Evolutionary conservation across 2,113 vertebrate species (phyloP).

Genomic region (Indicator indicator): DNA sequence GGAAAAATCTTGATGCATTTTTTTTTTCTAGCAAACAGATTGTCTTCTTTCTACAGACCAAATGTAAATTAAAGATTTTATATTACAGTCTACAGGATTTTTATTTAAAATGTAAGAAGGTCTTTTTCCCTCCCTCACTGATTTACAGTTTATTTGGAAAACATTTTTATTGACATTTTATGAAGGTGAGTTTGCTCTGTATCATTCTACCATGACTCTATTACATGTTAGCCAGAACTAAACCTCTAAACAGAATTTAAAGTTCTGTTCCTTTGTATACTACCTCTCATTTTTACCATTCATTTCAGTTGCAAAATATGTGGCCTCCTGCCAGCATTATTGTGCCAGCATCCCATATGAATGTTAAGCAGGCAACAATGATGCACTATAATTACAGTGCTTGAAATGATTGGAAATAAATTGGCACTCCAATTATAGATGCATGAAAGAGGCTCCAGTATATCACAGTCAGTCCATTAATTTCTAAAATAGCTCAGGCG

Average conservation of each 20-base stretch:
- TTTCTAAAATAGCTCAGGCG: slow-evolving; percentile 78
- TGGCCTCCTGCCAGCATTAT: slow-evolving; percentile 65
- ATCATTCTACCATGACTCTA: not conserved
- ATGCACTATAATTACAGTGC: slow-evolving; percentile 82
- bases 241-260: slow-evolving; percentile 53
- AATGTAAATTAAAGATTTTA: not conserved
- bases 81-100: not conserved
- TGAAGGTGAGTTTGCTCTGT: not conserved
- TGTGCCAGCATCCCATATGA: slow-evolving; percentile 69
- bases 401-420: slow-evolving; percentile 85
- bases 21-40: not conserved
- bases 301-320: slow-evolving; percentile 67
- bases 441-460: slow-evolving; percentile 74
- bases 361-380: slow-evolving; percentile 79
- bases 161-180: slow-evolving; percentile 22
- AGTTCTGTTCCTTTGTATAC: slow-evolving; percentile 36
- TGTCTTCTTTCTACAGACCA: not conserved
- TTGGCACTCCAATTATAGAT: slow-evolving; percentile 83
- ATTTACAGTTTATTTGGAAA: slow-evolving; percentile 14
- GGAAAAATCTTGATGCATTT: not conserved
- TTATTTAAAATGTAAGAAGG: not conserved
- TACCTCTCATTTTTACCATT: slow-evolving; percentile 56
- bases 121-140: not conserved
- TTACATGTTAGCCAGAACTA: slow-evolving; percentile 3
- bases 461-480: slow-evolving; percentile 82